Base-by-base conservation (phyloP, 92 coral and sea anemone genomes). In the Phymanthus crucifer region DNA sequence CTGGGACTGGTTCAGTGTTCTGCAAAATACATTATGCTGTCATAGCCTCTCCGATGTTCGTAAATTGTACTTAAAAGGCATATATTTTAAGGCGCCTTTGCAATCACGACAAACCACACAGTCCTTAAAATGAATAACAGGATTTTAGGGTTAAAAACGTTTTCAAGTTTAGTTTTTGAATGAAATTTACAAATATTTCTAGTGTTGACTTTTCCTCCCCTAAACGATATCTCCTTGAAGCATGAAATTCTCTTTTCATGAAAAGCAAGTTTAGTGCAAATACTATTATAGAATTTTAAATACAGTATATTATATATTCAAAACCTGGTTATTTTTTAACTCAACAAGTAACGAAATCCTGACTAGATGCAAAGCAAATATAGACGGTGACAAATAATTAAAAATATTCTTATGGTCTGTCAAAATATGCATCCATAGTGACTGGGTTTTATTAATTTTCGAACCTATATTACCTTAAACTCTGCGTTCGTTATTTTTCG, bases 341-440 rank as follows among this genome's bases (percentile, higher is more conserved):
- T 54, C 68, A 1, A 23, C 32, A 61, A 7, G 19, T 61, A 27
- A 24, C 68, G 68, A 40, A 71, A 71, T 14, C 31, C 21, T 38
- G 23, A 36, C 12, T 36, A 71, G 75, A 71, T 23, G 13, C 52
- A 36, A 45, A 71, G 24, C 75, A 71, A 71, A 71, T 71, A 71
- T 6, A 71, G 29, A 61, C 68, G 68, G 35, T 71, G 56, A 71
- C 75, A 38, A 36, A 29, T 57, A 40, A 40, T 0, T 38, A 57
- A 40, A 19, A 71, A 71, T n/a, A n/a, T 71, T 38, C 24, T 71
- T 33, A 71, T 36, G 75, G 18, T 1, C 48, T 71, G 75, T 69
- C 73, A 17, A 71, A 71, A 36, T 23, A 71, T 5, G 34, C 34
- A 19, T 27, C 29, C 29, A 3, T 61, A 10, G 17, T 61, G 68